Percentiles rank a stretch among this genome's conserved stretches.
Conservation (phyloP, 1,140 invertebrate genomes). For the Megalonaias nervosa region DNA sequence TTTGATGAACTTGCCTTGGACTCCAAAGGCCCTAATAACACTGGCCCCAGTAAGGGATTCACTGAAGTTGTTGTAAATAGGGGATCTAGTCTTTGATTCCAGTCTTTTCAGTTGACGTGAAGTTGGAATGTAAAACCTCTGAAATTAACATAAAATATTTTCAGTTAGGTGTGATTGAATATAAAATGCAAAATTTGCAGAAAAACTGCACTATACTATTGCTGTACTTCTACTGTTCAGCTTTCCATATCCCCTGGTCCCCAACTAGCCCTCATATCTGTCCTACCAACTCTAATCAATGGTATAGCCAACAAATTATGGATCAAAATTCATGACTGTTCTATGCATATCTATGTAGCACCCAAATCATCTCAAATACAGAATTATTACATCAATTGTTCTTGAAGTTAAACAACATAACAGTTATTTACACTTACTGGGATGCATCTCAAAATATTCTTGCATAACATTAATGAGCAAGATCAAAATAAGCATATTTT, state of each 20-base stretch:
- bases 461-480: no score
- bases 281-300: background rate
- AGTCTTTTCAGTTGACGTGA: constrained; percentile 74
- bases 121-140: constrained; percentile 93
- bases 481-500: no score
- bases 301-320: no score
- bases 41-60: constrained; percentile 73
- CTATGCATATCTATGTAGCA: no score
- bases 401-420: no score
- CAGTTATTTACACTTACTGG: no score
- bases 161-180: background rate
- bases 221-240: background rate
- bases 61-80: constrained; percentile 74
- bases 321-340: no score
- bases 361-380: no score
- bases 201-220: background rate
- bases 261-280: background rate
- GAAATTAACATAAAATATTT: constrained; percentile 56
- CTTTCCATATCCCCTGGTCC: background rate
- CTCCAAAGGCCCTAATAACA: constrained; percentile 75
- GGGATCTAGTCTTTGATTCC: constrained; percentile 72
- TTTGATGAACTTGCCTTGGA: constrained; percentile 71
- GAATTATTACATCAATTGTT: no score
- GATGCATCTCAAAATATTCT: no score
- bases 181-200: background rate